Conservation (phyloP, 2,113 vertebrate species). For the Apaloderma vittatum region DNA sequence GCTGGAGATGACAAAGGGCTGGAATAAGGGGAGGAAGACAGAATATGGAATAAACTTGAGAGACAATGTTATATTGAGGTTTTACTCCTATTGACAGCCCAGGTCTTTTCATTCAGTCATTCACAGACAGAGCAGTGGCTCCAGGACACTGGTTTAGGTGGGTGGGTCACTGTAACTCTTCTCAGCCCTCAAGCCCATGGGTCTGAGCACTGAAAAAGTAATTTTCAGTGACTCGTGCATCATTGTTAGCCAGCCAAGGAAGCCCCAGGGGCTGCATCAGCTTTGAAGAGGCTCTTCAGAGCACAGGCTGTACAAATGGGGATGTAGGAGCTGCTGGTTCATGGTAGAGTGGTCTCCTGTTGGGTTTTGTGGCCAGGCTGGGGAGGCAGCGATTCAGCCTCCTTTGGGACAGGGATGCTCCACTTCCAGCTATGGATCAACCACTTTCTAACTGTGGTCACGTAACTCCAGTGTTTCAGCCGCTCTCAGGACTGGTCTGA, state of each 20-base stretch:
- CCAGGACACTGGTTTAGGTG: not conserved
- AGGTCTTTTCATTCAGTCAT: not conserved
- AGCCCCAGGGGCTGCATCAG: not conserved
- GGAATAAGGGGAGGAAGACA: not conserved
- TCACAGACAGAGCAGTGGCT: not conserved
- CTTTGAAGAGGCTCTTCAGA: not conserved
- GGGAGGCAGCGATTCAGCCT: not conserved
- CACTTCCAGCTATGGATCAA: not conserved
- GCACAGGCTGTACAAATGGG: not conserved
- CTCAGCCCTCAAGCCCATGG: not conserved
- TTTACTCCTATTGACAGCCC: not conserved
- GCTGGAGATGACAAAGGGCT: not conserved
- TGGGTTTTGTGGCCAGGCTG: not conserved
- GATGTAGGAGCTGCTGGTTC: not conserved
- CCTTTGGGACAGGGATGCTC: not conserved
- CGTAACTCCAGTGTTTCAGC: not conserved
- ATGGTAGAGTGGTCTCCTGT: not conserved
- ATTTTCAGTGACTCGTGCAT: not conserved
- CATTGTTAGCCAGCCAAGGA: not conserved
- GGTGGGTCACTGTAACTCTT: not conserved
- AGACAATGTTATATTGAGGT: not conserved
- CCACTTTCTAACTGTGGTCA: not conserved
- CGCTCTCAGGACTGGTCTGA: fast-evolving
- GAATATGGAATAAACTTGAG: not conserved
- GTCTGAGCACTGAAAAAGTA: not conserved